phyloP scores from a whole-genome alignment of 2,888 invertebrate species.

The Zygaena filipendulae region DNA sequence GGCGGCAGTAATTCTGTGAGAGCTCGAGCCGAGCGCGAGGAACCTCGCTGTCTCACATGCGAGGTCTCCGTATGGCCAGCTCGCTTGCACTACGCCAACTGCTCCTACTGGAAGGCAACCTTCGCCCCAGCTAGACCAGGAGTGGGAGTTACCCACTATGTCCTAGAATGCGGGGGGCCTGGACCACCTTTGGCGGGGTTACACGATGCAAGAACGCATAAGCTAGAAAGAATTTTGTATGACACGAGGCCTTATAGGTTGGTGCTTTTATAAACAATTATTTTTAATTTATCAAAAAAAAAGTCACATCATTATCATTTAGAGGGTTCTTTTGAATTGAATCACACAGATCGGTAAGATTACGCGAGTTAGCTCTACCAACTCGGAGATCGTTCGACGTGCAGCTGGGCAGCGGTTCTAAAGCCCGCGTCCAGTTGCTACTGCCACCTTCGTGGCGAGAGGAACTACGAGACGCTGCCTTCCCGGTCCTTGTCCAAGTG shows the following conservation, averaged over 20 bases:
- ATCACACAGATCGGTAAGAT: conserved; percentile 70
- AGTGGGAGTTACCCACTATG: conserved; percentile 72
- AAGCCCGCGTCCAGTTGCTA: conserved; percentile 88
- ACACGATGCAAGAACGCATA: conserved; percentile 80
- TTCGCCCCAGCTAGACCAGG: conserved; percentile 68
- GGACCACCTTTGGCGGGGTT: conserved; percentile 87
- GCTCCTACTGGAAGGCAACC: conserved; percentile 85
- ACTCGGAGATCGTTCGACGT: conserved; percentile 86
- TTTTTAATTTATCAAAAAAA: no score
- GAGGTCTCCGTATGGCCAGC: conserved; percentile 84
- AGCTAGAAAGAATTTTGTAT: conserved; percentile 80
- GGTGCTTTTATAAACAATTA: no score
- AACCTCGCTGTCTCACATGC: conserved; percentile 89
- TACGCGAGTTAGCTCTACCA: conserved; percentile 85
- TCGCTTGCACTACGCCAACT: conserved; percentile 84
- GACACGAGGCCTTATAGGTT: conserved; percentile 76
- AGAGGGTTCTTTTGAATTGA: no score
- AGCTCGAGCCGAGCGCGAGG: conserved; percentile 68
- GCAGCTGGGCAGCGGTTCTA: conserved; percentile 84
- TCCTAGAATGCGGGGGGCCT: conserved; percentile 92
- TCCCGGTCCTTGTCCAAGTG: conserved; percentile 90
- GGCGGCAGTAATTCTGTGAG: conserved; percentile 58
- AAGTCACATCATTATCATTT: no score
- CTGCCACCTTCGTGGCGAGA: conserved; percentile 91
- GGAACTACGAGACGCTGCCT: conserved; percentile 86